A percentile compares a stretch with the other conserved stretches of the same genome.
These are phyloP conservation scores for Lytechinus variegatus DNA, from an alignment of 35 echinoderm and acorn worm species.

Conservation along the genomic window DNA sequence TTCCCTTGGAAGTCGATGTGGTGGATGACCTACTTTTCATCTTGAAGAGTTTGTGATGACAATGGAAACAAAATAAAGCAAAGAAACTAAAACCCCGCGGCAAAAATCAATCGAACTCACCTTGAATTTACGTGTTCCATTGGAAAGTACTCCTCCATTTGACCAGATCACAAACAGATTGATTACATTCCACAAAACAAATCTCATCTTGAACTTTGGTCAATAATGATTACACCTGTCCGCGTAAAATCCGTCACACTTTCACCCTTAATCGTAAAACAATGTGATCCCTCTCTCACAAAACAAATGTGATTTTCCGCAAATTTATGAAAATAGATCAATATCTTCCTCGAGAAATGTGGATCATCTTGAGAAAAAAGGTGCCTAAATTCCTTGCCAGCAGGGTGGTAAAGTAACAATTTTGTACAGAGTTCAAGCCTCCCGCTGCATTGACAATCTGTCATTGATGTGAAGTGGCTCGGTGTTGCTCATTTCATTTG, in stretches of 20 bases:
- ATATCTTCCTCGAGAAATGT: neutral
- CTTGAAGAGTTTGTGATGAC: neutral
- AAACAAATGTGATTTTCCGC: neutral
- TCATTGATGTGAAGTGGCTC: neutral
- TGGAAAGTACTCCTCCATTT: neutral
- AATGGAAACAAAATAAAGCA: neutral
- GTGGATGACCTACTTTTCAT: neutral
- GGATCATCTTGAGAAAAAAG: neutral
- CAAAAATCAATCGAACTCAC: neutral
- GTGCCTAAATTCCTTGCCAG: neutral
- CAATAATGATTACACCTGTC: neutral
- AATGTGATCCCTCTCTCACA: neutral
- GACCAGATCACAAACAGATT: neutral
- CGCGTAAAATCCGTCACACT: neutral
- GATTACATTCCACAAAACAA: neutral
- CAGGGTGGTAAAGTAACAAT: neutral
- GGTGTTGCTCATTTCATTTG: neutral
- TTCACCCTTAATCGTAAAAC: neutral
- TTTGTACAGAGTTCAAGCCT: neutral
- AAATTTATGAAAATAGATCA: neutral
- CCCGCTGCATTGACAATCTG: conserved; percentile 8
- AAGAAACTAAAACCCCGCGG: neutral
- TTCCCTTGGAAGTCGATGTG: neutral
- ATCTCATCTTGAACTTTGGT: neutral
- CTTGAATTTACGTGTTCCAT: neutral